Evolutionary conservation across 2,888 invertebrate species (phyloP).

Genomic region (Epiperipatus broadwayi): DNA sequence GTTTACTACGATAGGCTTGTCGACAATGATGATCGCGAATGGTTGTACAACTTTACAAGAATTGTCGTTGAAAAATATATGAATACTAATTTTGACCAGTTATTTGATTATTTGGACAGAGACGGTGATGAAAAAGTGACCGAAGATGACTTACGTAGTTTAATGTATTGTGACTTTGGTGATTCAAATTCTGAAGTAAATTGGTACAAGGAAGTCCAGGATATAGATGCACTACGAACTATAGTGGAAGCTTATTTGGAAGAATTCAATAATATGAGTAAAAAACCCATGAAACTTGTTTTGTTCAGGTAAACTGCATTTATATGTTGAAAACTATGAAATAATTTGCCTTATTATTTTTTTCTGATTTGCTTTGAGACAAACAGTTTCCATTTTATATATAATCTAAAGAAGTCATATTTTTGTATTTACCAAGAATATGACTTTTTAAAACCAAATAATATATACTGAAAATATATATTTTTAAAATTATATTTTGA

Average conservation of each 20-base stretch:
- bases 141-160: conserved; percentile 57
- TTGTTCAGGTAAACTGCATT: conserved; percentile 45
- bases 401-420: too few relatives aligned
- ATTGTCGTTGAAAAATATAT: conserved; percentile 37
- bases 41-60: conserved; percentile 54
- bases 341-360: neutral
- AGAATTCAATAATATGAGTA: conserved; percentile 85
- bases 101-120: conserved; percentile 47
- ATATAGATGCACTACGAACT: conserved; percentile 53
- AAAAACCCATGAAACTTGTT: conserved; percentile 87
- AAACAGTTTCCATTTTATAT: too few relatives aligned
- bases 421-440: too few relatives aligned
- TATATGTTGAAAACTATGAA: neutral
- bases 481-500: too few relatives aligned
- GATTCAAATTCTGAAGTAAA: conserved; percentile 78
- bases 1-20: conserved; percentile 81
- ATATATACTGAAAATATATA: too few relatives aligned
- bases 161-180: conserved; percentile 84
- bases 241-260: conserved; percentile 71
- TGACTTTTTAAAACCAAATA: too few relatives aligned
- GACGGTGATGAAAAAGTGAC: conserved; percentile 40
- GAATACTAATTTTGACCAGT: conserved; percentile 41
- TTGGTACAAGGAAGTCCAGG: conserved; percentile 67
- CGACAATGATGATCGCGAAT: conserved; percentile 56
- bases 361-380: conserved; percentile 1